Percentiles rank a stretch among this genome's conserved stretches.
Conservation (phyloP, 2,113 vertebrate species). For the Microcebus griseorufus region DNA sequence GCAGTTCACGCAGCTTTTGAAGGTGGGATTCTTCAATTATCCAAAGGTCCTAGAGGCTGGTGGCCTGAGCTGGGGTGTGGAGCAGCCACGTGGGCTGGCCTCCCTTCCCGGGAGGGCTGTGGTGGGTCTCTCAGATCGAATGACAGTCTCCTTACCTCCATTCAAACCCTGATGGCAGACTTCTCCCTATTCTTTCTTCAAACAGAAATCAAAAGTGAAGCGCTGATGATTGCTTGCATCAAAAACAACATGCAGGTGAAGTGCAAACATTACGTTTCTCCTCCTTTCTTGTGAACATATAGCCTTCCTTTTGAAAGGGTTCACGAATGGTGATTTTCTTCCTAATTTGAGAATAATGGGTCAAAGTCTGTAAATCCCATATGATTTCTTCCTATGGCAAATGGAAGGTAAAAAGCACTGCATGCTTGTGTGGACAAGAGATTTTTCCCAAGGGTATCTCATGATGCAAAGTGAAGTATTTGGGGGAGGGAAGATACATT, state of each 20-base stretch:
- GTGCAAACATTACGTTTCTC: too few relatives aligned
- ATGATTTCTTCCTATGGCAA: neutral
- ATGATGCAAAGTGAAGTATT: neutral
- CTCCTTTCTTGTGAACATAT: neutral
- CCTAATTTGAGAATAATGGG: neutral
- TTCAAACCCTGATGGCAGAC: neutral
- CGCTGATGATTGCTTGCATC: neutral
- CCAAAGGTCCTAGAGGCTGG: accelerated
- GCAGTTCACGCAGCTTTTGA: accelerated
- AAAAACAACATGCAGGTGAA: too few relatives aligned
- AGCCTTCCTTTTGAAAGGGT: neutral
- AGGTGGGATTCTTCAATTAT: neutral
- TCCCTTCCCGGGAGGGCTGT: neutral
- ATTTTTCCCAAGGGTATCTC: neutral
- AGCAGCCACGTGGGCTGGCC: accelerated
- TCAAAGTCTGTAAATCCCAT: neutral
- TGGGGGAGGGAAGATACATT: neutral
- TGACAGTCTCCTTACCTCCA: neutral
- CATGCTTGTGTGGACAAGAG: accelerated
- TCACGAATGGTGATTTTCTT: neutral
- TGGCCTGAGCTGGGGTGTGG: accelerated
- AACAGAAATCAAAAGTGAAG: neutral
- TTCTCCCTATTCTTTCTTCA: neutral
- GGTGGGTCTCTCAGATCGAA: neutral
- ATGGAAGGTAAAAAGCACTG: neutral